Conservation (phyloP, 2,113 vertebrate species). For the Micronycteris hirsuta region DNA sequence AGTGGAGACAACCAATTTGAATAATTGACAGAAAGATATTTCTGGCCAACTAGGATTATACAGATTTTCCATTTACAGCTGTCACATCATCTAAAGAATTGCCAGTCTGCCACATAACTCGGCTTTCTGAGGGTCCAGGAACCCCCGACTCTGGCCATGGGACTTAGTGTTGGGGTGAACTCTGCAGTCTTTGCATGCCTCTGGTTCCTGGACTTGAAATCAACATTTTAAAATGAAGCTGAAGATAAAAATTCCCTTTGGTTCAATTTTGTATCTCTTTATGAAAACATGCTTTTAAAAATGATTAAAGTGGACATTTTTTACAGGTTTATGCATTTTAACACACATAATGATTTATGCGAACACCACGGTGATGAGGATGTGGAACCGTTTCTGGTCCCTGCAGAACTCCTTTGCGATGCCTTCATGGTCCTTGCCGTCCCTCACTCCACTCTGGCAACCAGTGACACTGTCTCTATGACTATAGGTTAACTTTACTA, state of each 20-base stretch:
- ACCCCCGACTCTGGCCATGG: not conserved
- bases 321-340: not conserved
- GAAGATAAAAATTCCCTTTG: not conserved
- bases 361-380: not conserved
- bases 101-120: not conserved
- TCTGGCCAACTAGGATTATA: not conserved
- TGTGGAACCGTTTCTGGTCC: not conserved
- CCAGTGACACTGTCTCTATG: not conserved
- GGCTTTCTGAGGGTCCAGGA: not conserved
- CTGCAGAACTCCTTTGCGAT: not conserved
- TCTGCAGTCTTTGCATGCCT: not conserved
- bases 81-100: not conserved
- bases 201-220: not conserved
- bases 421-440: not conserved
- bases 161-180: not conserved
- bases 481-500: not conserved
- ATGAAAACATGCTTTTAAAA: not conserved
- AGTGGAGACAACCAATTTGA: not conserved
- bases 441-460: not conserved
- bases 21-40: slow-evolving; percentile 2
- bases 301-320: not conserved
- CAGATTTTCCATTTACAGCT: not conserved
- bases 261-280: not conserved
- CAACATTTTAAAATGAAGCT: not conserved
- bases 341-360: not conserved